Evolutionary conservation across 2,797 vertebrate genomes (phyloP), one percentile per base, ranked within the genome.

Genomic region (Syngnathus rostellatus): DNA sequence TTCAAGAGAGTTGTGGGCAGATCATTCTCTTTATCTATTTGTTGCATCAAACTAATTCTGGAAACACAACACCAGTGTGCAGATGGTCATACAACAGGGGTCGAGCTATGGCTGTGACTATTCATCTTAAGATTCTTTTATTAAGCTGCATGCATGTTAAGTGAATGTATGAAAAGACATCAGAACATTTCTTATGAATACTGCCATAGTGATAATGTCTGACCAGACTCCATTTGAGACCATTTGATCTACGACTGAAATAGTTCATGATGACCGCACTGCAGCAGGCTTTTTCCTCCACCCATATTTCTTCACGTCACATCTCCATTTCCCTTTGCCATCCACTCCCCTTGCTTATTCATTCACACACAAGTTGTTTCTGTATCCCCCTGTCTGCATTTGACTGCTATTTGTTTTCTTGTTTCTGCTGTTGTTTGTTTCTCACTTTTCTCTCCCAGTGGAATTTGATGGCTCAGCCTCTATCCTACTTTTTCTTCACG

Each of bases 31-130:
- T 17, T 12, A 38, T 58, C 6, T 16, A 31, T 58, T 16, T 57
- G 25, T 38, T 69, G 72, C 70, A 75, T 68, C 58, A 69, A 37
- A 39, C 51, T 40, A 69, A 31, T 55, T 25, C 7, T 23, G 17
- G 65, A 53, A 25, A 25, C 40, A 31, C 25, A 41, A 45, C 38
- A 8, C 12, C 51, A 50, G 71, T 37, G 5, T 69, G 67, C 78
- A 86, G 83, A 87, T 88, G 85, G 83, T 41, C 45, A 5, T 62
- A 69, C 76, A 76, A 73, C 65, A 72, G 68, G 69, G 73, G 45
- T 10, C 67, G 62, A 51, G 31, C 38, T 38, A 54, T 10, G 37
- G 11, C 14, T 9, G 62, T 73, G 71, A 68, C 12, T 16, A 38
- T 58, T 62, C 66, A 62, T 38, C 31, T 31, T 17, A 41, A 45